These are phyloP conservation scores for Eledona agricola DNA, from an alignment of 2,888 invertebrate species.

Conservation along the genomic window DNA sequence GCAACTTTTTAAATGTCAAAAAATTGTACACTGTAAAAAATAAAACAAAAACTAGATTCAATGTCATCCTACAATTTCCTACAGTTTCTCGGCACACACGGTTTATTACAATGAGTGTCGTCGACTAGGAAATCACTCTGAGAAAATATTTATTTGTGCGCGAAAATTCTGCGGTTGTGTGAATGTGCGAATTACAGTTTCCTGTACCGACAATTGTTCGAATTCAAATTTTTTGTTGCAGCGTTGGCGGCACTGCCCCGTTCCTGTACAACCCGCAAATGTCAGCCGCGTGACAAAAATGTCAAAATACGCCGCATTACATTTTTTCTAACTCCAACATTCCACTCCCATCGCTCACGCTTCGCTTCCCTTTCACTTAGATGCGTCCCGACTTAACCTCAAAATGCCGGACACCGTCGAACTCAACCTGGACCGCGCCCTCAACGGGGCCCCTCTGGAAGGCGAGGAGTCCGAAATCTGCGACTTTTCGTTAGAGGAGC, in stretches of 20 bases:
- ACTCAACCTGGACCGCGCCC: conserved; percentile 69
- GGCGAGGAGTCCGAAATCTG: conserved; percentile 79
- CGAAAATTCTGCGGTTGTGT: no score
- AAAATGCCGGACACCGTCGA: conserved; percentile 70
- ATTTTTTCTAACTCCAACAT: conserved; percentile 17
- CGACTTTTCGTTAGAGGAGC: conserved; percentile 85
- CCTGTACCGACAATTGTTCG: not conserved
- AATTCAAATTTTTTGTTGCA: conserved; percentile 6
- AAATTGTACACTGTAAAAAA: no score
- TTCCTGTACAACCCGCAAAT: conserved; percentile 12
- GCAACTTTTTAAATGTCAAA: no score
- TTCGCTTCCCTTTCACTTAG: not conserved
- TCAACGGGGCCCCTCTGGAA: conserved; percentile 75
- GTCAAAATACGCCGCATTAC: conserved; percentile 17
- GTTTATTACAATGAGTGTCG: no score
- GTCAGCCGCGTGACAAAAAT: conserved; percentile 15
- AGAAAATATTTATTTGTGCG: no score
- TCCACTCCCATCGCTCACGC: conserved; percentile 2
- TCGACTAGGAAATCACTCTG: no score
- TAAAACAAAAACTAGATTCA: no score
- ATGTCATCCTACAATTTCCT: no score
- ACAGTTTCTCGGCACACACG: no score
- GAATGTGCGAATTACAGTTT: no score
- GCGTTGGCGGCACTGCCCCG: conserved; percentile 10
- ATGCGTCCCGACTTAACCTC: conserved; percentile 17